Base-by-base conservation (phyloP, 2,888 invertebrate species). In the Rhamnusium bicolor region DNA sequence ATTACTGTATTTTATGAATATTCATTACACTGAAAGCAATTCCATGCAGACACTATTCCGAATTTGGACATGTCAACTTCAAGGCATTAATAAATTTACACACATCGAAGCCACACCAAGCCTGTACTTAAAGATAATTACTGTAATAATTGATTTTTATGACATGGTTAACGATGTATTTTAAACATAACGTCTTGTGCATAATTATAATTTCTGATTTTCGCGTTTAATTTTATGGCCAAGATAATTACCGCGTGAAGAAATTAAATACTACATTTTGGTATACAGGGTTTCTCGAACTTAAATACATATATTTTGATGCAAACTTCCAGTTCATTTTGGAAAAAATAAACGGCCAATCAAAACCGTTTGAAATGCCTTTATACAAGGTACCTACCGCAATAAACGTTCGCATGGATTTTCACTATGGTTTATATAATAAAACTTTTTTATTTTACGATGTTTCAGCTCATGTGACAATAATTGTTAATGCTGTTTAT, bases 1-100 rank as follows among this genome's bases (percentile, higher is more conserved):
- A 56, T 56, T 58, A 29, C 32, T 29, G 58, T 10, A 14, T 53
- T 27, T 27, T 56, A 27, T 58, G 58, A 58, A 58, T 58, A 58
- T 58, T 58, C 58, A 58, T 58, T 18, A 32, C 58, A 12, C 14
- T 58, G 32, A 58, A 58, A 58, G 58, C 58, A 58, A 58, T 29
- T 58, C 58, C 32, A 14, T 32, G 58, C 58, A 10, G 58, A 32
- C 32, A 14, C n/a, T 18, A 29, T 29, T 32, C 58, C 58, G 29
- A 58, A 58, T 58, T 58, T 58, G 58, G 58, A 14, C 4, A 58
- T 32, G 58, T 18, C 58, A 24, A 54, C 54, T 54, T 54, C 21
- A 14, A 54, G 54, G 21, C 54, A 24, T 54, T 54, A 54, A 54
- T 54, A 54, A 24, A 54, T 54, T 54, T 54, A 54, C 40, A 3